Evolutionary conservation across 2,888 invertebrate genomes (phyloP), one percentile per base, ranked within the genome.

Genomic region (Physocephala rufipes): DNA sequence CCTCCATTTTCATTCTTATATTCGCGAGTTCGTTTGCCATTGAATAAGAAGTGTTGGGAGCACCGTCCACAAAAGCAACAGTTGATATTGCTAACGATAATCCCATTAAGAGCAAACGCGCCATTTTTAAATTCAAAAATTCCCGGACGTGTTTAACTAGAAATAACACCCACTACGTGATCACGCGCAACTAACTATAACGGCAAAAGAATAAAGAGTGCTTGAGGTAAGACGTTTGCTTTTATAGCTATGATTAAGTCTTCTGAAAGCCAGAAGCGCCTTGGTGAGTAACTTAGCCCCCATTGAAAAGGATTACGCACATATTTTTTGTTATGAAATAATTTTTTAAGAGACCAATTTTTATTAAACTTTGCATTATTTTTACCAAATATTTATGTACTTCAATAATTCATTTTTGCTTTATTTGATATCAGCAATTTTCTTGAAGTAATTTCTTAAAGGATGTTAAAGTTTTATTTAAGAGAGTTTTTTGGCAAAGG

Each of bases 241-340:
- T 80, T 78, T 80, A 80, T 80, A 80, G 77, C 63, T 70, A 70
- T 53, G 72, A 24, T 55, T 30, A 55, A 30, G 66, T 21, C 9
- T 36, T 7, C 36, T 9, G 9, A 36, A 36, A 36, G 26, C n/a
- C 28, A 58, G 24, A 24, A 58, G 58, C 58, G 58, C 24, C 3
- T 12, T n/a, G 5, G 49, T 15, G 3, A 49, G 49, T n/a, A n/a
- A n/a, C n/a, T n/a, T n/a, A n/a, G n/a, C n/a, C n/a, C n/a, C n/a
- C n/a, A n/a, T n/a, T n/a, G n/a, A n/a, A n/a, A n/a, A n/a, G n/a
- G n/a, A n/a, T n/a, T n/a, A n/a, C n/a, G n/a, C n/a, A n/a, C n/a
- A n/a, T n/a, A n/a, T n/a, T n/a, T n/a, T n/a, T n/a, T n/a, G n/a
- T n/a, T n/a, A n/a, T n/a, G n/a, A n/a, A n/a, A n/a, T n/a, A n/a